Evolutionary conservation across 2,113 vertebrate genomes (phyloP).

Genomic region (Lampris megalopsis): DNA sequence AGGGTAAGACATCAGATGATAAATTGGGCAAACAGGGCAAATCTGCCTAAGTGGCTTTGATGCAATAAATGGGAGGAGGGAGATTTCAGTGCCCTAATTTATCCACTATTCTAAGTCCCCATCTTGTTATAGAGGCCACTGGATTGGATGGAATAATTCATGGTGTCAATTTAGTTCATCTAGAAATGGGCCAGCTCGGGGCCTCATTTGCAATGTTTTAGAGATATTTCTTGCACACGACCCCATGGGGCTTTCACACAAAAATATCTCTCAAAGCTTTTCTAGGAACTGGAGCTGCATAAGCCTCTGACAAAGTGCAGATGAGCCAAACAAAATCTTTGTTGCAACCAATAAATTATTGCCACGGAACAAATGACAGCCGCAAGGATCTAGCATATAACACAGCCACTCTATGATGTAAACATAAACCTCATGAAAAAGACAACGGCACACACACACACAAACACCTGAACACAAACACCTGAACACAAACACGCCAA

Average conservation of each 20-base stretch:
- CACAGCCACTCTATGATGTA: background rate
- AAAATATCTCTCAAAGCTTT: constrained; percentile 51
- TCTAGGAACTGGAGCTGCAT: constrained; percentile 44
- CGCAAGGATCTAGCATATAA: constrained; percentile 19
- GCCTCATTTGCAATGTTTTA: constrained; percentile 76
- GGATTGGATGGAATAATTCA: constrained; percentile 71
- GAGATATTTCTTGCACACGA: constrained; percentile 47
- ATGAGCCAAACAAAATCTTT: constrained; percentile 34
- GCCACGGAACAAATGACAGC: constrained; percentile 43
- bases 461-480: background rate
- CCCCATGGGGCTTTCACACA: constrained; percentile 44
- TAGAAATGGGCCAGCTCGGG: constrained; percentile 75
- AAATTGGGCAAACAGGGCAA: constrained; percentile 65
- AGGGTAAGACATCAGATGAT: constrained; percentile 54
- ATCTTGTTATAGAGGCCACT: constrained; percentile 66
- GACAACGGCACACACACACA: constrained; percentile 2
- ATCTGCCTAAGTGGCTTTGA: constrained; percentile 67
- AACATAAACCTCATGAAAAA: background rate
- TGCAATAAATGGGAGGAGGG: constrained; percentile 63
- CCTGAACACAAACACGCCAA: constrained; percentile 18
- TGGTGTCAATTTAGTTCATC: constrained; percentile 75
- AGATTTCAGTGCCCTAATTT: constrained; percentile 68
- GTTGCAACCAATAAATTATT: constrained; percentile 42
- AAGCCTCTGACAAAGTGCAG: constrained; percentile 53
- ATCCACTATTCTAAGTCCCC: constrained; percentile 56